A percentile compares a stretch with the other conserved stretches of the same genome.
Conservation (phyloP, 2,888 invertebrate species). For the Muschampia plurimacula region DNA sequence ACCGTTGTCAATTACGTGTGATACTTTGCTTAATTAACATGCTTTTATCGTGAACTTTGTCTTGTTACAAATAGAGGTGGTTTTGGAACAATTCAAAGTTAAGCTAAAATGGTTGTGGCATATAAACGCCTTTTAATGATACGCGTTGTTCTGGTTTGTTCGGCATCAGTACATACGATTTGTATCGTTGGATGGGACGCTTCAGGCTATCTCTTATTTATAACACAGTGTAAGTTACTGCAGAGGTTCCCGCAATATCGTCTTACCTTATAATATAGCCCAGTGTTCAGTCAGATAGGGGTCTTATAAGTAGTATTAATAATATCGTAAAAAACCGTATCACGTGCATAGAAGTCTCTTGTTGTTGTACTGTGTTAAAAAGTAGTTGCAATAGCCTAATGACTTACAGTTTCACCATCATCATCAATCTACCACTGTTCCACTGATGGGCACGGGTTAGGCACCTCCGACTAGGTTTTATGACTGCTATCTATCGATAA, state of each 20-base stretch:
- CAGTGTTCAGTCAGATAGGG: too few species aligned
- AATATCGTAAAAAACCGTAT: too few species aligned
- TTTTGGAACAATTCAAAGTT: constrained; percentile 7
- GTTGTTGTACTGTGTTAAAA: too few species aligned
- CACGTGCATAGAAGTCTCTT: too few species aligned
- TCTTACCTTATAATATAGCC: neutral
- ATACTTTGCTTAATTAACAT: constrained; percentile 35
- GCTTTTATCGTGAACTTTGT: neutral
- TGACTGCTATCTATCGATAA: too few species aligned
- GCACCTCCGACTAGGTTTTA: too few species aligned
- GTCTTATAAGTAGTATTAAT: too few species aligned
- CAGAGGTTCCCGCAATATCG: neutral
- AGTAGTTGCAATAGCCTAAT: too few species aligned
- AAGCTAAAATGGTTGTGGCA: constrained; percentile 56
- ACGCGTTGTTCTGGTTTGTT: constrained; percentile 61
- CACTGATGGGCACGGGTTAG: too few species aligned
- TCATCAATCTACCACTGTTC: too few species aligned
- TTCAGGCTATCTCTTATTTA: constrained; percentile 70
- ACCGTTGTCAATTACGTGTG: constrained; percentile 34
- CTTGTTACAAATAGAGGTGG: neutral
- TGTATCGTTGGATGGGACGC: constrained; percentile 58
- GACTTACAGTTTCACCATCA: too few species aligned
- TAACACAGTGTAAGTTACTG: constrained; percentile 52
- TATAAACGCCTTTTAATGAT: constrained; percentile 79
- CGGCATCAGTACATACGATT: constrained; percentile 60